Conservation (phyloP, 2,113 vertebrate genomes). For the Eretmochelys imbricata region DNA sequence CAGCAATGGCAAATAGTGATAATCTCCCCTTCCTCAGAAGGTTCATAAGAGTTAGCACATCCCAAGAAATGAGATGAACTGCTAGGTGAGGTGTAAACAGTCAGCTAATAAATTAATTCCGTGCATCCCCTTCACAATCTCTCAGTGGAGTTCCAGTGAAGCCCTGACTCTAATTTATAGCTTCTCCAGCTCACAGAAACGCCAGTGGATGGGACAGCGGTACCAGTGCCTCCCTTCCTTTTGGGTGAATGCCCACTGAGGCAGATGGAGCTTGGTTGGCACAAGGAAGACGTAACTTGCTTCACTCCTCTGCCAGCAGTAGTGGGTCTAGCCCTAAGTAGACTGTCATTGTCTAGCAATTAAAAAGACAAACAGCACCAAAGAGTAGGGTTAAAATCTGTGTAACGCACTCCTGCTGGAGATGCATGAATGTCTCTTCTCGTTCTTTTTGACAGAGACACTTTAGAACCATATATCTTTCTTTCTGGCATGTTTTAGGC, state of each 20-base stretch:
- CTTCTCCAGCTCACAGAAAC: neutral
- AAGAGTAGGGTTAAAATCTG: neutral
- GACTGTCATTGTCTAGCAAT: neutral
- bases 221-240: neutral
- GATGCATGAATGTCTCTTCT: neutral
- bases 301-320: neutral
- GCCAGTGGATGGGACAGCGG: neutral
- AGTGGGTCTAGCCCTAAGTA: neutral
- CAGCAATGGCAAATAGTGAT: neutral
- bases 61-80: neutral
- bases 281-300: neutral
- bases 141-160: fast-evolving
- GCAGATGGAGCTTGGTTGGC: neutral
- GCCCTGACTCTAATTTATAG: neutral
- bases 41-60: neutral
- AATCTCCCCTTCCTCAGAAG: neutral
- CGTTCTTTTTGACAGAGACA: neutral
- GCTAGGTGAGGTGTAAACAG: neutral
- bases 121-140: neutral
- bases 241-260: neutral
- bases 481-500: neutral
- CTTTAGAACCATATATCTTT: neutral
- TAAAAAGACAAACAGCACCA: neutral
- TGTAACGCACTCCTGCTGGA: neutral
- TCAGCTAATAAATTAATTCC: neutral